Evolutionary conservation across 2,113 vertebrate species (phyloP), one percentile per base, ranked within the genome.

Genomic region (Megaleporinus macrocephalus): DNA sequence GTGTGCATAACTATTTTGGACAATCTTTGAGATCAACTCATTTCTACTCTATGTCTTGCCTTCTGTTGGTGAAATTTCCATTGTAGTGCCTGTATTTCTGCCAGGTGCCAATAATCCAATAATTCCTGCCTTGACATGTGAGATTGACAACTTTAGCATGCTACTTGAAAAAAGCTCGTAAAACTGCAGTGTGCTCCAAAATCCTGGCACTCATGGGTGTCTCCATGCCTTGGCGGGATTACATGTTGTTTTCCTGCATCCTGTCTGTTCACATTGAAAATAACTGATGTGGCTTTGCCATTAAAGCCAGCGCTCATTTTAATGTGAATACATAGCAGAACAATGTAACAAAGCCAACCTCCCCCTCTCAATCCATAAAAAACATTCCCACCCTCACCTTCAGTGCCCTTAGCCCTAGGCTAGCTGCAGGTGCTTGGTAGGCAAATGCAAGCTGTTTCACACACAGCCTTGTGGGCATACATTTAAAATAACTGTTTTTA

Each of bases 211-310:
- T 88, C 66, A 36, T 20, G 3, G 29, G 26, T 47, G 27, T 36
- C 72, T 29, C 62, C 73, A 83, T 53, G 33, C 82, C 76, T 89
- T 89, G 88, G 90, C 89, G 82, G 44, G 51, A 55, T 20, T 71
- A 69, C 83, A 81, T 88, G 73, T 62, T 85, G 73, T 86, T 83
- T 90, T 90, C 88, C 89, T 90, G 89, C 85, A 90, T 92, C 89
- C 89, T 89, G 89, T 82, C 89, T 86, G 83, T 88, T 75, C 77
- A 61, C 57, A 61, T 26, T 61, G 57, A 61, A 61, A 61, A 61
- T 24, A 5, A 61, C 24, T 61, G 57, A 24, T 73, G 73, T 44
- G 29, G 81, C 1, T 26, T 26, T 36, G 9, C 20, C 20, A 20
- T 70, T n/a, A 13, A 3, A 68, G 33, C 20, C 30, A 6, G 18